Percentiles rank a stretch among this genome's conserved stretches.
Evolutionary conservation across 35 echinoderm and acorn worm genomes (phyloP).

Genomic region (Lytechinus pictus): DNA sequence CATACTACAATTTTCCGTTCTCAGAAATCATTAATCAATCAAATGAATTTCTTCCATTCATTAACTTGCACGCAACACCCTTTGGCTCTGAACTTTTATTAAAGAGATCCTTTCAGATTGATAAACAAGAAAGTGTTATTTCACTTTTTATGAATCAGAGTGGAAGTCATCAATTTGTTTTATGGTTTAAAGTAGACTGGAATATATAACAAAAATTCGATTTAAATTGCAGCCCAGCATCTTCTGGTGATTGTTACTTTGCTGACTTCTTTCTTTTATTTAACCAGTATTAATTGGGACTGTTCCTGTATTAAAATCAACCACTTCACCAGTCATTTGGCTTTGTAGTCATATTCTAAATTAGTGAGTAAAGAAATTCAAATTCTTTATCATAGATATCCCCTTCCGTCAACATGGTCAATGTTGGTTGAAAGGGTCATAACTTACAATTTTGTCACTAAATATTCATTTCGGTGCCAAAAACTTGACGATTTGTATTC

Average conservation of each 20-base stretch:
- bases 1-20: background rate
- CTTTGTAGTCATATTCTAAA: too few relatives aligned
- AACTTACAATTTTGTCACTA: background rate
- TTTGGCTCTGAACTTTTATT: background rate
- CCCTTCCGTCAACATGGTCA: background rate
- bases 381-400: background rate
- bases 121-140: background rate
- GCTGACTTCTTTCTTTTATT: too few relatives aligned
- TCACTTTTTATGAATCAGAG: background rate
- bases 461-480: background rate
- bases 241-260: background rate
- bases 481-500: background rate
- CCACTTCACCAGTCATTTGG: too few relatives aligned
- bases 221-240: background rate
- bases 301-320: too few relatives aligned
- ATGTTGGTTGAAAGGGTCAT: background rate
- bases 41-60: background rate
- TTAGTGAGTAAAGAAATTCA: background rate
- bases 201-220: background rate
- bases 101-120: background rate
- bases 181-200: background rate
- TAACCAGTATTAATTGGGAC: too few relatives aligned
- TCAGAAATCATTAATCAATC: background rate
- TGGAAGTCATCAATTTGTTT: background rate
- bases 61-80: slow-evolving; percentile 9